Conservation (phyloP, 2,113 vertebrate species). For the Silurus meridionalis region DNA sequence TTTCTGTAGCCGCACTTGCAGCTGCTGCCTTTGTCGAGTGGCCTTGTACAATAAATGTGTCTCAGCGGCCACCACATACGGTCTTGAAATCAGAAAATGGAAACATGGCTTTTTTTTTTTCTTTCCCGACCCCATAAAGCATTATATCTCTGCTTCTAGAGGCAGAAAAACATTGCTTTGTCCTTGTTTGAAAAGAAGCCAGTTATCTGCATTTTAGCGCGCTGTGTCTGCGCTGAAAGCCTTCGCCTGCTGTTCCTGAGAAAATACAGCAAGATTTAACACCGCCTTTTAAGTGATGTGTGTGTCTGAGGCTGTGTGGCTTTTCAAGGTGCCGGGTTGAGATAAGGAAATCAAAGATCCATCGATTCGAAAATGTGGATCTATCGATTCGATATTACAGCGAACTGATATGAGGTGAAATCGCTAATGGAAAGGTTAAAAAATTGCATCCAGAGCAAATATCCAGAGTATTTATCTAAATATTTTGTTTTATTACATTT, state of each 20-base stretch:
- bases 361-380: neutral
- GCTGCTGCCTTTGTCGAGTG: constrained; percentile 25
- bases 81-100: constrained; percentile 23
- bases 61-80: neutral
- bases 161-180: constrained; percentile 22
- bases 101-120: constrained; percentile 1
- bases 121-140: neutral
- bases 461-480: no score
- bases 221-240: constrained; percentile 16
- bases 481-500: no score
- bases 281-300: neutral
- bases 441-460: no score
- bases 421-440: no score
- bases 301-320: neutral
- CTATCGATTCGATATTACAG: neutral
- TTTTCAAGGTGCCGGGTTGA: constrained; percentile 1
- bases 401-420: neutral
- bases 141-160: constrained; percentile 34
- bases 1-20: constrained; percentile 18
- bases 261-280: neutral
- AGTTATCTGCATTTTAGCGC: neutral
- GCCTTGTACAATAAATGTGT: constrained; percentile 23
- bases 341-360: neutral
- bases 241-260: constrained; percentile 12
- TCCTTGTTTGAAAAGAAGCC: constrained; percentile 31